A percentile compares a stretch with the other conserved stretches of the same genome.
Conservation (phyloP, 2,797 vertebrate species). For the Prionace glauca region DNA sequence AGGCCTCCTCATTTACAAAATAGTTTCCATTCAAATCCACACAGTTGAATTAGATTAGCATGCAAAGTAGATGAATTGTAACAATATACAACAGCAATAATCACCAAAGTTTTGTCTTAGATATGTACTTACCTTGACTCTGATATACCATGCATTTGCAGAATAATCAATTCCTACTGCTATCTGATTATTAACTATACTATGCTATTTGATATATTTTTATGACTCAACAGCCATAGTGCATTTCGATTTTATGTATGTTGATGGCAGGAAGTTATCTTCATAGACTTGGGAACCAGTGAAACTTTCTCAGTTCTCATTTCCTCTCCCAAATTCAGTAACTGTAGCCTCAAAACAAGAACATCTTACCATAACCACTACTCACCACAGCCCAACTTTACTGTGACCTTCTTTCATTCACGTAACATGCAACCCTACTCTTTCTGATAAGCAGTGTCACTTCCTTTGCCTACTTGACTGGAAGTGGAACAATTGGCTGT, state of each 20-base stretch:
- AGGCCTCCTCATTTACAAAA: not conserved
- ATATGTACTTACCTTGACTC: not conserved
- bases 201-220: not conserved
- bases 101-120: not conserved
- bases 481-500: not conserved
- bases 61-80: not conserved
- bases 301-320: slow-evolving; percentile 10
- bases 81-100: not conserved
- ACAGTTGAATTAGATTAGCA: not conserved
- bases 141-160: not conserved
- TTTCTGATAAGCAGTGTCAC: not conserved
- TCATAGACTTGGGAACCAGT: not conserved
- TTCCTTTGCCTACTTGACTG: not conserved
- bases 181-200: not conserved
- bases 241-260: not conserved
- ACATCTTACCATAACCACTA: slow-evolving; percentile 34
- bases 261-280: not conserved
- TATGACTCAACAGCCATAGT: not conserved
- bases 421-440: slow-evolving; percentile 32
- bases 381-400: not conserved
- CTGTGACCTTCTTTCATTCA: slow-evolving; percentile 13
- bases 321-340: slow-evolving; percentile 42
- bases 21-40: not conserved
- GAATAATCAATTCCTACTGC: not conserved
- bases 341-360: slow-evolving; percentile 41